These are phyloP conservation scores for Valencia hispanica DNA, from an alignment of 2,797 vertebrate species.

Conservation along the genomic window DNA sequence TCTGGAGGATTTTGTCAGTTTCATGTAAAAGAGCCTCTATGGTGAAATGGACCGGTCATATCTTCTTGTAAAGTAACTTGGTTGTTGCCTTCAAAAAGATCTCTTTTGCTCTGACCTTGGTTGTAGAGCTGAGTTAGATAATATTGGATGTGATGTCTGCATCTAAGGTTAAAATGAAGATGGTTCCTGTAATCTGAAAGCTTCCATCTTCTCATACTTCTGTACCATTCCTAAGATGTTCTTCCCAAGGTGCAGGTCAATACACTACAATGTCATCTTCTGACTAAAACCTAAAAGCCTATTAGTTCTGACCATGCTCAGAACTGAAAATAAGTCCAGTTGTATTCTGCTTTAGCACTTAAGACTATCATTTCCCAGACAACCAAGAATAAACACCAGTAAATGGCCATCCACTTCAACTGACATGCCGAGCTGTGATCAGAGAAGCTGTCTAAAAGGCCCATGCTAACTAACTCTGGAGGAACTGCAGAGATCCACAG, in stretches of 20 bases:
- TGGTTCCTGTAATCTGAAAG: background rate
- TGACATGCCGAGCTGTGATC: background rate
- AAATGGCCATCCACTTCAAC: background rate
- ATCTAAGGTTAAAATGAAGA: background rate
- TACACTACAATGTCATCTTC: background rate
- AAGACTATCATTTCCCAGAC: background rate
- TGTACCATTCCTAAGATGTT: background rate
- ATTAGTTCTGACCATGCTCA: background rate
- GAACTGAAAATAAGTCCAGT: too few relatives aligned
- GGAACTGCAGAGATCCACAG: background rate
- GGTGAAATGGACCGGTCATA: background rate
- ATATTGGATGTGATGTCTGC: too few relatives aligned
- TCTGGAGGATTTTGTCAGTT: background rate
- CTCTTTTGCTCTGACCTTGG: background rate
- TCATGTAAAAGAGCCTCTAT: background rate
- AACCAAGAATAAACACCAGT: background rate
- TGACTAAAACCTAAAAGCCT: background rate
- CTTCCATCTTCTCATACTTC: background rate
- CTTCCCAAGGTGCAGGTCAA: background rate
- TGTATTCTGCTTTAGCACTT: too few relatives aligned
- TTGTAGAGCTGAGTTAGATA: background rate
- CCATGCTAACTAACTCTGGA: background rate
- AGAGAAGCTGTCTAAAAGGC: background rate
- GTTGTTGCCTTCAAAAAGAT: background rate
- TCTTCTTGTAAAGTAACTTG: background rate